phyloP scores from a whole-genome alignment of 2,797 vertebrate genomes.

The Syndactyla subalaris region DNA sequence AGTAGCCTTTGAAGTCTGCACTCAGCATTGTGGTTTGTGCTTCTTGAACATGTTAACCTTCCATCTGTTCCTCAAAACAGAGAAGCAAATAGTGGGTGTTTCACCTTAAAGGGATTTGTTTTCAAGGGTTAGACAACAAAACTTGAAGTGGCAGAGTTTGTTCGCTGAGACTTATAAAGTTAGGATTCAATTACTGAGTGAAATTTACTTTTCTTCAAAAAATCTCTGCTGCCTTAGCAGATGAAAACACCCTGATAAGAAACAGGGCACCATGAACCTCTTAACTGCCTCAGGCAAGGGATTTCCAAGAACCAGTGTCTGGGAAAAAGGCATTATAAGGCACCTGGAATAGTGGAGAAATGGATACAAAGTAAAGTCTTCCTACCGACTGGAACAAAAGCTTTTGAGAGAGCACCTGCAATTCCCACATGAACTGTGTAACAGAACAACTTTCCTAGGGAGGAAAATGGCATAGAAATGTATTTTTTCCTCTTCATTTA shows the following conservation, averaged over 20 bases:
- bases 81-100: background rate
- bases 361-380: background rate
- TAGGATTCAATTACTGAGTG: background rate
- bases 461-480: background rate
- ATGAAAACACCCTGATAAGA: background rate
- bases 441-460: background rate
- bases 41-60: background rate
- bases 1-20: background rate
- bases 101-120: background rate
- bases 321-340: background rate
- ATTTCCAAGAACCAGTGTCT: background rate
- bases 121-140: background rate
- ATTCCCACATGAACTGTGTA: background rate
- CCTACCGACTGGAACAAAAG: background rate
- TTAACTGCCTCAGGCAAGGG: background rate
- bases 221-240: background rate
- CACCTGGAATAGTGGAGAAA: background rate
- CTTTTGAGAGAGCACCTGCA: rapidly evolving
- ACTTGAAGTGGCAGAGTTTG: background rate
- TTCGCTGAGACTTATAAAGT: background rate
- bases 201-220: background rate
- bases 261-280: background rate
- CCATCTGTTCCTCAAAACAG: background rate
- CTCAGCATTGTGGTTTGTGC: background rate
- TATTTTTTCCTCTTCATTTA: background rate